These are phyloP conservation scores for Aleiodes alternator DNA, from an alignment of 2,888 invertebrate species.

Conservation along the genomic window DNA sequence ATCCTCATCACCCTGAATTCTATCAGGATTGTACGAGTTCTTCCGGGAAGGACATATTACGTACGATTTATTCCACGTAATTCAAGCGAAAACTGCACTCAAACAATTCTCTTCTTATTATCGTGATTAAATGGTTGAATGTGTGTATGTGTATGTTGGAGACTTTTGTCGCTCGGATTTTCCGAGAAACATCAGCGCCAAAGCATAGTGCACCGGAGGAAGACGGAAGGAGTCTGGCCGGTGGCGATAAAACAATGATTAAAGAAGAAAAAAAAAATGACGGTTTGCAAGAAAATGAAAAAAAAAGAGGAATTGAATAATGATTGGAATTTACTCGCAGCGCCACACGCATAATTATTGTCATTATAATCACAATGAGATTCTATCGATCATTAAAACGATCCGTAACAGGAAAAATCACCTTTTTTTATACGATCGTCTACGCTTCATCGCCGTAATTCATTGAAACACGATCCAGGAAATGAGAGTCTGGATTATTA, in stretches of 20 bases:
- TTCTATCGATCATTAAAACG: conserved; percentile 13
- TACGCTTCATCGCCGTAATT: background rate
- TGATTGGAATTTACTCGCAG: conserved; percentile 12
- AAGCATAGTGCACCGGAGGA: background rate
- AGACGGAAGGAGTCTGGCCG: conserved; percentile 16
- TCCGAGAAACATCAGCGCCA: background rate
- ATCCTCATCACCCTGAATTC: conserved; percentile 15
- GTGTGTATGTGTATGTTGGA: no score
- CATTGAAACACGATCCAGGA: conserved; percentile 9
- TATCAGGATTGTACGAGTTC: background rate
- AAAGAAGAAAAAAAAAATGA: background rate
- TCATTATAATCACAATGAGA: conserved; percentile 13
- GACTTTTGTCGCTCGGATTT: conserved; percentile 9
- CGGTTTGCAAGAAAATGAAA: no score
- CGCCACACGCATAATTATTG: conserved; percentile 6
- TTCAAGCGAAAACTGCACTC: conserved; percentile 9
- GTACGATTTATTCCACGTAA: conserved; percentile 33
- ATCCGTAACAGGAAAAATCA: conserved; percentile 29
- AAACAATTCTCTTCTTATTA: background rate
- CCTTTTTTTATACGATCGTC: conserved; percentile 14
- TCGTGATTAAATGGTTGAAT: background rate
- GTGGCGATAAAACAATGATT: conserved; percentile 9
- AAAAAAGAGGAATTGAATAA: conserved; percentile 10
- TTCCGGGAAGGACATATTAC: conserved; percentile 36
- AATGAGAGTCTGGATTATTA: background rate